Evolutionary conservation across 2,888 invertebrate genomes (phyloP), one percentile per base, ranked within the genome.

Genomic region (Tenthredo distinguenda): DNA sequence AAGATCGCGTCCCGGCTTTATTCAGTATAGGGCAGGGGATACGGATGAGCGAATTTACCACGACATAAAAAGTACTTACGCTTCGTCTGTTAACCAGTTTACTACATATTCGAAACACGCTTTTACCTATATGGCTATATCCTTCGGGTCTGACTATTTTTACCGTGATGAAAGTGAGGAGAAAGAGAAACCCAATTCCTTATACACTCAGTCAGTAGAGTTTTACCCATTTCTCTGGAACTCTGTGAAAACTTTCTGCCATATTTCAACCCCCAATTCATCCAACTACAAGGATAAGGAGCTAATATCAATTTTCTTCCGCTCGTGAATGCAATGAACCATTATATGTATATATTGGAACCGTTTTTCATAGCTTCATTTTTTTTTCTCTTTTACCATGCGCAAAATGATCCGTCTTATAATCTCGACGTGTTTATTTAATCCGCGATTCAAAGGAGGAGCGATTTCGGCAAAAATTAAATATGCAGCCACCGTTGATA

Each of bases 161-260:
- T n/a, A 76, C 26, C 12, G 1, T 55, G 40, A 62, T 40, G 40
- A 81, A 62, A 81, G 62, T 81, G 43, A 62, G n/a, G 81, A 26
- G 81, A 81, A 26, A 62, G 15, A 21, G 34, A 81, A 62, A 81
- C 21, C 40, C 37, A 26, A 40, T 43, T 62, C 21, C 40, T 81
- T 40, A 26, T 34, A 74, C 18, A 77, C 9, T 40, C 15, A 81
- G 81, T 62, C 81, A 81, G 47, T 81, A 65, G 65, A 58, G 40
- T 81, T 62, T 43, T 21, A 43, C 37, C 81, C n/a, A n/a, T 58
- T 62, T 62, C 50, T 34, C 55, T 21, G 62, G 12, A 37, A n/a
- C 62, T 77, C 77, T 40, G n/a, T 74, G 15, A 43, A 43, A 74
- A 74, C 40, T 74, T 74, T 43, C 31, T 26, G 43, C 43, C 43